A percentile compares a stretch with the other conserved stretches of the same genome.
These are phyloP conservation scores for Lasioglossum leucozonium DNA, from an alignment of 2,888 invertebrate species.

Conservation along the genomic window DNA sequence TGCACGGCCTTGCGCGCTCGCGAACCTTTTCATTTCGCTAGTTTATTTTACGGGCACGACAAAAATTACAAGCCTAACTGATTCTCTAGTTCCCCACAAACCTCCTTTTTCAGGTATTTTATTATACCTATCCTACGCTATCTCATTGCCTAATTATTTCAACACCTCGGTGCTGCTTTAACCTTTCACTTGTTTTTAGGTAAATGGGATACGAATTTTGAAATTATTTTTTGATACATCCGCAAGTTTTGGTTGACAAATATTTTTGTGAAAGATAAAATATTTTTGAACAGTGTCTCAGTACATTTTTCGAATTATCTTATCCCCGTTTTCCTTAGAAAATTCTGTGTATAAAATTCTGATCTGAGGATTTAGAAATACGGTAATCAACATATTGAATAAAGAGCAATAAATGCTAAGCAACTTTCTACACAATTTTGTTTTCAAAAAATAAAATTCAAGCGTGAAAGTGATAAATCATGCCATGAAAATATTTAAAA, in stretches of 20 bases:
- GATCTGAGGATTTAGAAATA: no score
- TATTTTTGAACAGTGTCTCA: not conserved
- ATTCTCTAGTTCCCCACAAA: not conserved
- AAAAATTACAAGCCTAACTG: not conserved
- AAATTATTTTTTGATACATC: not conserved
- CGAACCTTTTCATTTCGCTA: constrained; percentile 62
- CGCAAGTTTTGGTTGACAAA: not conserved
- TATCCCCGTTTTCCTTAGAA: no score
- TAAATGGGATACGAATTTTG: not conserved
- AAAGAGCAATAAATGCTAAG: not conserved
- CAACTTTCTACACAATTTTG: no score
- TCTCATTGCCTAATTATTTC: not conserved
- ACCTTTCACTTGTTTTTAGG: not conserved
- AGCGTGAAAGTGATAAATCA: no score
- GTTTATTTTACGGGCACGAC: constrained; percentile 42
- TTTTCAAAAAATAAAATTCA: no score
- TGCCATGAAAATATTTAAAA: no score
- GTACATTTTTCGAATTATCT: not conserved
- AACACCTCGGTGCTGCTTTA: not conserved
- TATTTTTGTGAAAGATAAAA: not conserved
- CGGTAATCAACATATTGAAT: no score
- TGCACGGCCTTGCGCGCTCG: constrained; percentile 76
- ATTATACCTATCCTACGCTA: not conserved
- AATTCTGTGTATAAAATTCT: no score
- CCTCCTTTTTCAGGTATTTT: not conserved